phyloP scores from a whole-genome alignment of 2,888 invertebrate species.

The Morinoia aosen region DNA sequence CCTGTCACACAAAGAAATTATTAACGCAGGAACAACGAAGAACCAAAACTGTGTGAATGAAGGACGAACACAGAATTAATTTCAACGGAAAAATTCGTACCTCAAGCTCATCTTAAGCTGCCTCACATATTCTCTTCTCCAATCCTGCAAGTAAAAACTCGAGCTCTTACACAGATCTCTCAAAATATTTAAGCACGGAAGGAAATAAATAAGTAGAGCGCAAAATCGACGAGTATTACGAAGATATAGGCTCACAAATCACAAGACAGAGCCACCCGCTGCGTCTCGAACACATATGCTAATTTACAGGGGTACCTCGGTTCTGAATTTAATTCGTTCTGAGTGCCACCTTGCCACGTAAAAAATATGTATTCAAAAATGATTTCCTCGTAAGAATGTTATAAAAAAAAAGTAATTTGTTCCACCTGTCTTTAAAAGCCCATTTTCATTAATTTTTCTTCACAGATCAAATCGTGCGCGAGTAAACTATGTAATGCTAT shows the following conservation, averaged over 20 bases:
- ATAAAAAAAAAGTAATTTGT: too few relatives aligned
- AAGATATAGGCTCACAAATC: background rate
- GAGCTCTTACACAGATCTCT: slow-evolving; percentile 18
- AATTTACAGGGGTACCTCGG: background rate
- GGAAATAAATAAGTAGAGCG: background rate
- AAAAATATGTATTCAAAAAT: too few relatives aligned
- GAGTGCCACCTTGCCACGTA: too few relatives aligned
- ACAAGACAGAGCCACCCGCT: background rate
- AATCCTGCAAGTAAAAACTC: slow-evolving; percentile 64
- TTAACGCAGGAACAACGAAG: slow-evolving; percentile 25
- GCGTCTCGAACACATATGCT: background rate
- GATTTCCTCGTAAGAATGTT: too few relatives aligned
- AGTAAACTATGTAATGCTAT: too few relatives aligned
- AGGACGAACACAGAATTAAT: slow-evolving; percentile 1
- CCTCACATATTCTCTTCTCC: slow-evolving; percentile 67
- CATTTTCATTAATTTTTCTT: too few relatives aligned
- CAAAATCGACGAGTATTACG: background rate
- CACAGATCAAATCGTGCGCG: too few relatives aligned
- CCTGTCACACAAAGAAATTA: slow-evolving; percentile 23
- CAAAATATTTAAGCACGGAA: background rate
- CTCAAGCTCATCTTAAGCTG: background rate
- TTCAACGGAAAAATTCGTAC: background rate
- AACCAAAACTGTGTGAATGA: slow-evolving; percentile 39
- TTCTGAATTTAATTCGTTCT: too few relatives aligned
- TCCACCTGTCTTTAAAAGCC: too few relatives aligned